phyloP scores from a whole-genome alignment of 2,888 invertebrate genomes.

The Leptarthrus brevirostris region DNA sequence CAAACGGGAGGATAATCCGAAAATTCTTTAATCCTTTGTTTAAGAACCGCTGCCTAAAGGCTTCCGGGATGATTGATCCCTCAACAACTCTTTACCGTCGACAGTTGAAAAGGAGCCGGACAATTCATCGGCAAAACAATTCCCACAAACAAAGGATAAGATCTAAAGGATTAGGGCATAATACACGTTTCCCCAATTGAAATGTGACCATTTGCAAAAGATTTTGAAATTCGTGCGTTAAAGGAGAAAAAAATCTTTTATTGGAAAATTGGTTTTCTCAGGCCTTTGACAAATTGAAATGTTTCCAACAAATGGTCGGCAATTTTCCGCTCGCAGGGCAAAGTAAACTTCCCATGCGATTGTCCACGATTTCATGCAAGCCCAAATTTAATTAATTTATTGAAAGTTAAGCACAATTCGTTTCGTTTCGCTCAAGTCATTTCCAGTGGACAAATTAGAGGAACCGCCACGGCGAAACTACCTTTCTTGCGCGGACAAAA shows the following conservation, averaged over 20 bases:
- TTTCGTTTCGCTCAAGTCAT: background rate
- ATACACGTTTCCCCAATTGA: too few relatives aligned
- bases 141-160: slow-evolving; percentile 34
- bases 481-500: background rate
- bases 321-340: slow-evolving; percentile 21
- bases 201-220: too few relatives aligned
- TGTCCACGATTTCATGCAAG: slow-evolving; percentile 12
- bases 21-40: slow-evolving; percentile 53
- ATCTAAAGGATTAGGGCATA: slow-evolving; percentile 43
- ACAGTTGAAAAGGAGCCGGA: slow-evolving; percentile 35
- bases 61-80: slow-evolving; percentile 40
- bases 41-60: background rate
- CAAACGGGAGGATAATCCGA: slow-evolving; percentile 51
- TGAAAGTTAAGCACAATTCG: slow-evolving; percentile 16
- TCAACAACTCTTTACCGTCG: slow-evolving; percentile 42
- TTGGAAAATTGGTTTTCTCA: slow-evolving; percentile 11
- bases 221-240: background rate
- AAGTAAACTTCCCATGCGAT: slow-evolving; percentile 18
- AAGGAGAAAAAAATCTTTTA: background rate
- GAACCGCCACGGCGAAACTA: slow-evolving; percentile 7
- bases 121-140: slow-evolving; percentile 26
- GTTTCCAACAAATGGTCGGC: slow-evolving; percentile 12
- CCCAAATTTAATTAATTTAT: slow-evolving; percentile 33
- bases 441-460: slow-evolving; percentile 8
- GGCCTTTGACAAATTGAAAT: slow-evolving; percentile 35